phyloP scores from a whole-genome alignment of 2,797 vertebrate genomes.

The Neomorphus geoffroyi region DNA sequence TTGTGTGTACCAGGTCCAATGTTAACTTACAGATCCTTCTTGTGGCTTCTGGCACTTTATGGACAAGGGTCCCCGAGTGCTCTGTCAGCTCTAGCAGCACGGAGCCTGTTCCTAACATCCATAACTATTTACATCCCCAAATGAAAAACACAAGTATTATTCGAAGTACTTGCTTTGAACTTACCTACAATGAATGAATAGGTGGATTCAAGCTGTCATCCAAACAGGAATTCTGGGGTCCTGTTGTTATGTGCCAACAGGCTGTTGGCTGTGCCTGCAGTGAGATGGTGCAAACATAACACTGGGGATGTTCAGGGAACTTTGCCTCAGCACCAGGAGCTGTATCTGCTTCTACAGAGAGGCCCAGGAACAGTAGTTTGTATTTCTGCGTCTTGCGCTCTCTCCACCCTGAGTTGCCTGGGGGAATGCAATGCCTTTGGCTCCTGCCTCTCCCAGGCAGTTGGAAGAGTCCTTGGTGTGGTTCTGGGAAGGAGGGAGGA shows the following conservation, averaged over 20 bases:
- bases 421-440: not conserved
- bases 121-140: not conserved
- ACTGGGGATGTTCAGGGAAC: not conserved
- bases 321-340: not conserved
- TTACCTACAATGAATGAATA: not conserved
- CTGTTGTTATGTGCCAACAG: not conserved
- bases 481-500: not conserved
- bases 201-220: not conserved
- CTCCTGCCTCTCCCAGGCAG: not conserved
- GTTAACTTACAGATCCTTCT: not conserved
- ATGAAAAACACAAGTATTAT: not conserved
- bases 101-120: not conserved
- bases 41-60: not conserved
- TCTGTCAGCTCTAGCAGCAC: not conserved
- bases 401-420: not conserved
- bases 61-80: not conserved
- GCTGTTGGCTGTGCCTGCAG: fast-evolving
- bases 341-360: fast-evolving
- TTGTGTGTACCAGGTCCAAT: not conserved
- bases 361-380: not conserved
- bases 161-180: fast-evolving
- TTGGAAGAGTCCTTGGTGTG: not conserved
- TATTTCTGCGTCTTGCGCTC: not conserved
- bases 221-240: not conserved
- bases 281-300: not conserved